Evolutionary conservation across 1,140 invertebrate genomes (phyloP).

Genomic region (Agrilus planipennis): DNA sequence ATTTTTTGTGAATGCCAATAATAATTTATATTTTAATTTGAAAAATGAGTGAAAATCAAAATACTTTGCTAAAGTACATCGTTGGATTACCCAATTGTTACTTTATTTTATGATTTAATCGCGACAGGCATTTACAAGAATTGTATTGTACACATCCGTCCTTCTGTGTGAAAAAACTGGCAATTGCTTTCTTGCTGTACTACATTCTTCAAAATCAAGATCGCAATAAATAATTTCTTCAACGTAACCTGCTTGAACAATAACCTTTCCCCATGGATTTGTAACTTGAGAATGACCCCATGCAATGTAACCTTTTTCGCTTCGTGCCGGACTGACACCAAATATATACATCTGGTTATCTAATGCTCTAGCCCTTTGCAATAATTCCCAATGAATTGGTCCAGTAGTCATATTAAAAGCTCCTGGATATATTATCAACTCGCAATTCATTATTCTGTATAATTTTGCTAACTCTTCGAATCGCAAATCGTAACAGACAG

Average conservation of each 20-base stretch:
- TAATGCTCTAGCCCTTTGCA: conserved; percentile 65
- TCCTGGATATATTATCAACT: conserved; percentile 47
- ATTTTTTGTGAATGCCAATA: no score
- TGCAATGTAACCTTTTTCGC: conserved; percentile 67
- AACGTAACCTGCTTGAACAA: conserved; percentile 52
- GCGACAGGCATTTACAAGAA: conserved; percentile 13
- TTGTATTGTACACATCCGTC: conserved; percentile 66
- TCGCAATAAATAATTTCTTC: conserved; percentile 65
- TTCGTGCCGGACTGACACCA: conserved; percentile 65
- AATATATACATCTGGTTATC: conserved; percentile 79
- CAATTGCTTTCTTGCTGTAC: conserved; percentile 69
- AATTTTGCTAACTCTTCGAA: conserved; percentile 82
- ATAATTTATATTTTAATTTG: no score
- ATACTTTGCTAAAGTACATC: no score
- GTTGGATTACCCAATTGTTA: no score
- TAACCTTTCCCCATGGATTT: conserved; percentile 77
- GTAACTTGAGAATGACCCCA: conserved; percentile 81
- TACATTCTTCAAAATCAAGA: conserved; percentile 61
- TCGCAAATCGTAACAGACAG: conserved; percentile 90
- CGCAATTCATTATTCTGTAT: conserved; percentile 46
- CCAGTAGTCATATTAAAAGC: conserved; percentile 95
- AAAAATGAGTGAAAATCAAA: no score
- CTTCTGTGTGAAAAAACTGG: conserved; percentile 65
- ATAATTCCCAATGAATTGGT: conserved; percentile 81
- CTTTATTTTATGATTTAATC: no score